phyloP scores from a whole-genome alignment of 2,113 vertebrate genomes.

The Prionailurus bengalensis region DNA sequence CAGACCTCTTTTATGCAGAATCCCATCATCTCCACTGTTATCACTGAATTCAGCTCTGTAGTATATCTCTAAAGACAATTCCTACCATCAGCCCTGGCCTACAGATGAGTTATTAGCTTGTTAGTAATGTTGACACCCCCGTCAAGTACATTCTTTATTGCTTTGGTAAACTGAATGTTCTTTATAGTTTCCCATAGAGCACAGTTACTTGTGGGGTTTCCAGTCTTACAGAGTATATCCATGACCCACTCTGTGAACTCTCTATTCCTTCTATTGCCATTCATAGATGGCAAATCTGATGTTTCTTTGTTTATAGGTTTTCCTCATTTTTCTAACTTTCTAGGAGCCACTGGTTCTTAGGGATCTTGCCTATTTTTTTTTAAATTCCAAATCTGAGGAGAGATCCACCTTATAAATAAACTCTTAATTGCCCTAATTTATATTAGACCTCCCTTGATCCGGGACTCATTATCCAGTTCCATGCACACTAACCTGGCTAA shows the following conservation, averaged over 20 bases:
- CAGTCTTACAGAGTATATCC: background rate
- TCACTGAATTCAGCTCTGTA: background rate
- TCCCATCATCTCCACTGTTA: background rate
- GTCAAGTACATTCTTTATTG: background rate
- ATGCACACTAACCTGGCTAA: background rate
- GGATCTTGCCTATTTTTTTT: background rate
- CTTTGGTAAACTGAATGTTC: background rate
- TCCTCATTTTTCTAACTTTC: background rate
- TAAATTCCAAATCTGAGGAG: background rate
- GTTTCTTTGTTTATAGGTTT: background rate
- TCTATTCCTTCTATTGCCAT: background rate
- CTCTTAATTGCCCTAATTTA: background rate
- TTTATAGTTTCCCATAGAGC: fast-evolving
- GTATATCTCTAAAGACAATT: background rate
- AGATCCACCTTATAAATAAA: background rate
- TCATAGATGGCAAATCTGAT: background rate
- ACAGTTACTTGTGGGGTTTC: background rate
- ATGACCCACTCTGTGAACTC: too few relatives aligned
- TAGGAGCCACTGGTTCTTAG: background rate
- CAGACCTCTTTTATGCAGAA: background rate
- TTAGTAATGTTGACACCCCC: background rate
- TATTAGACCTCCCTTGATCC: background rate
- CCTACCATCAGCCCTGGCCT: background rate
- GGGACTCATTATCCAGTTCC: background rate
- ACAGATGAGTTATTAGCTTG: background rate